These are phyloP conservation scores for Esox lucius DNA, from an alignment of 2,797 vertebrate species.

Conservation along the genomic window DNA sequence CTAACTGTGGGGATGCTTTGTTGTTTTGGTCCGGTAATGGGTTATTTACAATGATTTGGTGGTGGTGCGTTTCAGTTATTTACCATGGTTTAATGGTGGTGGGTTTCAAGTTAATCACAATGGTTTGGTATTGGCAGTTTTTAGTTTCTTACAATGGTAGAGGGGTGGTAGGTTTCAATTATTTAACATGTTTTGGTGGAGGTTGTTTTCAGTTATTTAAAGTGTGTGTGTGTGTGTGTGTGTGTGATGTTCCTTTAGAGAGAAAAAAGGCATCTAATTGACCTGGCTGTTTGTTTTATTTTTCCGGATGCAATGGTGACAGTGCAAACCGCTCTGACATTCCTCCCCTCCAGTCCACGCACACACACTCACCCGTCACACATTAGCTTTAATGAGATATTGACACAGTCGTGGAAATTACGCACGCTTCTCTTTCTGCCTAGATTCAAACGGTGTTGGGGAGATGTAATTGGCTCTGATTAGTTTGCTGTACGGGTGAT, in stretches of 20 bases:
- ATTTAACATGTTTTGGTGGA: not conserved
- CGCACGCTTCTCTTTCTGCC: slow-evolving; percentile 47
- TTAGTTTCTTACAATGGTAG: too few species aligned
- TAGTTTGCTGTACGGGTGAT: slow-evolving; percentile 35
- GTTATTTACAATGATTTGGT: not conserved
- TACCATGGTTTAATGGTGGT: too few species aligned
- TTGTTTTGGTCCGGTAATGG: not conserved
- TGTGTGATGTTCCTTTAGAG: not conserved
- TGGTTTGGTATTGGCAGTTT: not conserved
- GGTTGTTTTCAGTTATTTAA: too few species aligned
- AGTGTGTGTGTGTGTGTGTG: not conserved
- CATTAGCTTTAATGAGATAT: slow-evolving; percentile 61
- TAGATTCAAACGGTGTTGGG: slow-evolving; percentile 48
- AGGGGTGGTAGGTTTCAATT: too few species aligned
- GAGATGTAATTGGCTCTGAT: slow-evolving; percentile 55
- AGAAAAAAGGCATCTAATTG: slow-evolving; percentile 15
- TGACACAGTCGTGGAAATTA: slow-evolving; percentile 60
- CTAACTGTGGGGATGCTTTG: not conserved
- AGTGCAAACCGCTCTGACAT: slow-evolving; percentile 44
- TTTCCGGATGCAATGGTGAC: slow-evolving; percentile 33
- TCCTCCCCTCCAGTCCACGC: slow-evolving; percentile 3
- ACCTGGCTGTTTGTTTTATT: slow-evolving; percentile 42
- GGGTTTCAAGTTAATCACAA: not conserved
- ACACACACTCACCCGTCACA: slow-evolving; percentile 54
- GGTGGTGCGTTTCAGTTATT: not conserved